Conservation (phyloP, 2,888 invertebrate species). For the Xestoiulus laeticollis region DNA sequence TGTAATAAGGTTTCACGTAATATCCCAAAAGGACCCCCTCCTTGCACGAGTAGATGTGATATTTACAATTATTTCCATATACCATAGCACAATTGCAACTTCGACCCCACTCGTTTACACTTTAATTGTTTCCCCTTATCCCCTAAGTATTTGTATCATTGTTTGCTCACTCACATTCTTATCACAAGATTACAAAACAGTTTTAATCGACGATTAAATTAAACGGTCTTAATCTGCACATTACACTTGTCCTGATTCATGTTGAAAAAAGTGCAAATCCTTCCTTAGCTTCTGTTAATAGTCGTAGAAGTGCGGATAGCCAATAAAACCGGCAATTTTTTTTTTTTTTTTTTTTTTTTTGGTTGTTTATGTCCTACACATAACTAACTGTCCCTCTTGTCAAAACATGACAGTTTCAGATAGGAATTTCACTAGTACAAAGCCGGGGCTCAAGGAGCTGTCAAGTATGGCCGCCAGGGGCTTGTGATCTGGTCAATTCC, state of each 20-base stretch:
- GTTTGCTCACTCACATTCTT: background rate
- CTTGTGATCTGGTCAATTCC: constrained; percentile 4
- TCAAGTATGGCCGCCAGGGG: constrained; percentile 41
- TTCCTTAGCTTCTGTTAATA: background rate
- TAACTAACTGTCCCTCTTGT: constrained; percentile 41
- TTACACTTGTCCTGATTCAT: background rate
- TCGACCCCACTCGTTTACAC: too few species aligned
- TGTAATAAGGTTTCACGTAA: too few species aligned
- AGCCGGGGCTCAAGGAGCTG: constrained; percentile 43
- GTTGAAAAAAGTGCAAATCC: background rate
- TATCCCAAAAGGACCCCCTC: too few species aligned
- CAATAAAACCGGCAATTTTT: constrained; percentile 2
- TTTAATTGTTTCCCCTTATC: background rate
- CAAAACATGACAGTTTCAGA: constrained; percentile 40
- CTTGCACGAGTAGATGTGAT: too few species aligned
- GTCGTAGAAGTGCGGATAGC: background rate
- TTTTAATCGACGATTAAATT: background rate
- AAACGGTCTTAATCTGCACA: background rate
- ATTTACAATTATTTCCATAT: too few species aligned
- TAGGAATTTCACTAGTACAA: constrained; percentile 35
- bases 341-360: too few species aligned
- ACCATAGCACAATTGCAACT: too few species aligned
- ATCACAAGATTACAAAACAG: background rate
- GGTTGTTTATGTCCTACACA: background rate
- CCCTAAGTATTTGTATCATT: background rate